Base-by-base conservation (phyloP, 2,113 vertebrate species). In the Psittacara wagleri region DNA sequence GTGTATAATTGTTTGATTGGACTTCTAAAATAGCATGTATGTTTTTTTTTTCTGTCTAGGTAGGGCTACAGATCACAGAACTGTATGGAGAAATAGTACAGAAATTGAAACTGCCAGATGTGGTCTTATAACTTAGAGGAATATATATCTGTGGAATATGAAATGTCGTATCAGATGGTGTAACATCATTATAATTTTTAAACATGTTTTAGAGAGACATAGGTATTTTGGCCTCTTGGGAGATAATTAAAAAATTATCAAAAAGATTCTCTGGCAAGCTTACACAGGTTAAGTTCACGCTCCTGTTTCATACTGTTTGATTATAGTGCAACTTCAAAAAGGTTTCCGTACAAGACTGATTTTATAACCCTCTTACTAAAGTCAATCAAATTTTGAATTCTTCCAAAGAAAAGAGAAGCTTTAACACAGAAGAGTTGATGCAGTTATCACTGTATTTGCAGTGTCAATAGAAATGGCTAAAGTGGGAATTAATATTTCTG, bases 121-220 rank as follows among this genome's bases (percentile, higher is more conserved):
- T 27, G 69, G 49, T 67, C 8, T 70, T 70, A 22, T 6, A 78
- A 23, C 31, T 46, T 20, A 88, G 5, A 67, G 48, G n/a, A 22
- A 4, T 57, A 2, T 57, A 2, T 3, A 16, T n/a, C 52, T 87
- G 29, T 48, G 41, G 7, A 6, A 11, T 74, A 28, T 2, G 8
- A 57, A 62, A 16, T 43, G 27, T n/a, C 49, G 5, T 24, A 57
- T 27, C 39, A 48, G 35, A 16, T 29, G 12, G 12, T 39, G 24
- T 44, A 74, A 9, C 3, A 20, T 62, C 35, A 17, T 14, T 0
- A 37, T 14, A 1, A 0, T 19, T 70, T 83, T 25, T 20, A 33
- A 64, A 39, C 3, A 9, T 13, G 11, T 54, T 92, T 87, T 77
- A 74, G 29, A 35, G 43, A 68, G 24, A 41, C 10, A 57, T 57